Percentiles rank a stretch among this genome's conserved stretches.
phyloP scores from a whole-genome alignment of 2,797 vertebrate genomes.

The Zalophus californianus region DNA sequence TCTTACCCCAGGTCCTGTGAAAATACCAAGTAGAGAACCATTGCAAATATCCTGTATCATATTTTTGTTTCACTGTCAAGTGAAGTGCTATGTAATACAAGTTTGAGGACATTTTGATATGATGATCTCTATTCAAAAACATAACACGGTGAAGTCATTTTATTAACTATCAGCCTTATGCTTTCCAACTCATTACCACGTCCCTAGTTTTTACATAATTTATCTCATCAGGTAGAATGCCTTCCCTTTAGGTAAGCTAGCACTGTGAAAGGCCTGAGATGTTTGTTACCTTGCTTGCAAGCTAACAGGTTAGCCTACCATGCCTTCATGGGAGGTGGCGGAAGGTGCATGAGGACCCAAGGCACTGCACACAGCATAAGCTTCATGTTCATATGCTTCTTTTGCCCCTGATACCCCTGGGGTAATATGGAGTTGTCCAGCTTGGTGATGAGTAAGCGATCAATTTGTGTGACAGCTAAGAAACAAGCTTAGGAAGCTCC shows the following conservation, averaged over 20 bases:
- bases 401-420: fast-evolving
- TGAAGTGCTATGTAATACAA: not conserved
- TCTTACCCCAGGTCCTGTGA: not conserved
- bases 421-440: not conserved
- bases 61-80: not conserved
- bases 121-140: not conserved
- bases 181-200: not conserved
- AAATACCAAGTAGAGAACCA: not conserved
- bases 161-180: not conserved
- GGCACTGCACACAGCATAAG: not conserved
- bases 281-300: not conserved
- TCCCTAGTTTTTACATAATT: not conserved
- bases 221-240: not conserved
- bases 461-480: not conserved
- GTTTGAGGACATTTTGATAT: not conserved
- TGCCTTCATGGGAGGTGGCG: not conserved
- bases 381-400: not conserved
- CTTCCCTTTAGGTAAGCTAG: not conserved
- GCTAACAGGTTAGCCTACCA: not conserved
- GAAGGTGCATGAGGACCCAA: not conserved
- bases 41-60: not conserved
- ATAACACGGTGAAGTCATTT: not conserved
- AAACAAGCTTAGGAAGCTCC: not conserved
- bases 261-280: not conserved
- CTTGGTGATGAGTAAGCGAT: fast-evolving